phyloP scores from a whole-genome alignment of 2,888 invertebrate species.

The Ceriagrion tenellum region DNA sequence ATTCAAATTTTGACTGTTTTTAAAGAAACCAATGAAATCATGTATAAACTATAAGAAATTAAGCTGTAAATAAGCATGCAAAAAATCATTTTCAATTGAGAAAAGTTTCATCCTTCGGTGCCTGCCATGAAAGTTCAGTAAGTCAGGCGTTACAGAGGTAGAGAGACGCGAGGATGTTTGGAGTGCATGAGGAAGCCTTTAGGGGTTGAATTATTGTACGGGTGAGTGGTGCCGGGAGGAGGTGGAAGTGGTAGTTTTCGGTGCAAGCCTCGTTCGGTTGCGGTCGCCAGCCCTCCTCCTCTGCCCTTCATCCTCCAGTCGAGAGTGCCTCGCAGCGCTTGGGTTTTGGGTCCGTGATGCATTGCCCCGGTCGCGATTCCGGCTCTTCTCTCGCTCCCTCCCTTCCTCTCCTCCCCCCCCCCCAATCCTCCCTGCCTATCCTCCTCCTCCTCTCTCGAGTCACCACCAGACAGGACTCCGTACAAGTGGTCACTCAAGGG shows the following conservation, averaged over 20 bases:
- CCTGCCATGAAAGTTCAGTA: no score
- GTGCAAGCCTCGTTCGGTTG: not conserved
- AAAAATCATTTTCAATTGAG: no score
- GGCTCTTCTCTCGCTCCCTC: not conserved
- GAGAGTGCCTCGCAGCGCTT: not conserved
- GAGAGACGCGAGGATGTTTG: not conserved
- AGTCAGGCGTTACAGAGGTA: no score
- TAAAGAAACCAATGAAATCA: no score
- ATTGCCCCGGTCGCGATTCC: conserved; percentile 1
- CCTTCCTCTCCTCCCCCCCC: not conserved
- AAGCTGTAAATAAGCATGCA: no score
- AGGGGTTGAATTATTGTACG: not conserved
- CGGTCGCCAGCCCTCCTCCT: not conserved
- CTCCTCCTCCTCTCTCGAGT: not conserved
- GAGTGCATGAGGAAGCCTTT: not conserved
- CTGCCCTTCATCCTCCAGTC: not conserved
- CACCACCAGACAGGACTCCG: not conserved
- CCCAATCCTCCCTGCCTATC: not conserved
- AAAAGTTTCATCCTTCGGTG: no score
- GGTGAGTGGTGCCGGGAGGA: not conserved
- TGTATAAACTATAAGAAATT: no score
- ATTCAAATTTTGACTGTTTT: no score
- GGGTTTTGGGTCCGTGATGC: conserved; percentile 13
- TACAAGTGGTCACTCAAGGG: conserved; percentile 11
- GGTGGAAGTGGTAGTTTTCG: not conserved